A percentile compares a stretch with the other conserved stretches of the same genome.
These are phyloP conservation scores for Zaprionus davidi DNA, from an alignment of 1,140 invertebrate genomes.

Conservation along the genomic window DNA sequence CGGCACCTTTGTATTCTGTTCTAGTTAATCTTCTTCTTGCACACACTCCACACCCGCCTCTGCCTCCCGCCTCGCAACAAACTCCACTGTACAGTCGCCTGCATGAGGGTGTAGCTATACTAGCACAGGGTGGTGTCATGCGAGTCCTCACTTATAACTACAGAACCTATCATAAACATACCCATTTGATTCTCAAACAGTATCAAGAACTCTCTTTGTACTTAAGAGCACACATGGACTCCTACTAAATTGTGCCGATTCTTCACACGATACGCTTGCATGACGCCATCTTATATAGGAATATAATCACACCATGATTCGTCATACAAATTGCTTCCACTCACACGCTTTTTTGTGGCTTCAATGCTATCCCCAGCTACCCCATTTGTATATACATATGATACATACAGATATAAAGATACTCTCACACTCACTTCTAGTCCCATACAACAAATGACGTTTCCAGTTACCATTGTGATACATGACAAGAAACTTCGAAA, in stretches of 20 bases:
- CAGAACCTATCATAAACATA: too few species aligned
- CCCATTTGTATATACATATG: neutral
- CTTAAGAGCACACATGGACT: neutral
- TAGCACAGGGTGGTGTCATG: neutral
- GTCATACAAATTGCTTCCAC: neutral
- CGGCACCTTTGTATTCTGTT: slow-evolving; percentile 16
- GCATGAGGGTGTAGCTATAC: neutral
- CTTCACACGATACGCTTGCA: neutral
- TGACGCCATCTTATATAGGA: neutral
- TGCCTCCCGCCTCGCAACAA: neutral
- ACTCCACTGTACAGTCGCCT: slow-evolving; percentile 7
- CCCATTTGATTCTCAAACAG: neutral
- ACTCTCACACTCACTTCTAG: neutral
- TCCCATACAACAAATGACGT: neutral
- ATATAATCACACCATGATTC: neutral
- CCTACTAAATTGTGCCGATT: neutral
- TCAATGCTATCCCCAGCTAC: neutral
- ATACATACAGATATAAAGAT: neutral
- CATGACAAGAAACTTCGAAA: neutral
- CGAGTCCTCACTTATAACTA: neutral
- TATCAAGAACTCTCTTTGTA: neutral
- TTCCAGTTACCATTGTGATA: neutral
- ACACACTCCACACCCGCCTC: slow-evolving; percentile 7
- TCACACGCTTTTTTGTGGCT: neutral
- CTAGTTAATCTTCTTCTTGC: slow-evolving; percentile 2